These are phyloP conservation scores for Clostera curtula DNA, from an alignment of 2,888 invertebrate genomes.

Conservation along the genomic window DNA sequence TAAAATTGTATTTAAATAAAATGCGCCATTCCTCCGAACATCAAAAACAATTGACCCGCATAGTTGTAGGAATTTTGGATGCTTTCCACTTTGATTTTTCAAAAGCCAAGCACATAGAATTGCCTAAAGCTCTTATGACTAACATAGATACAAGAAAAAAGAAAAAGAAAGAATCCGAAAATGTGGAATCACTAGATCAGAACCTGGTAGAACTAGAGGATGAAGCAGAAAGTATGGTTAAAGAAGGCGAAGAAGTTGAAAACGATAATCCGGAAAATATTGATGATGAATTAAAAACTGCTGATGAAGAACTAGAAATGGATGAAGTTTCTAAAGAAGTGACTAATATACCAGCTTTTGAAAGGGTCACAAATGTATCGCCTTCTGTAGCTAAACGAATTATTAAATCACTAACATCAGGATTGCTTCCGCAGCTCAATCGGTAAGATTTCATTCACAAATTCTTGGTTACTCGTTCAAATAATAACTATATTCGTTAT, in stretches of 20 bases:
- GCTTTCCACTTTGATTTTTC: conserved; percentile 94
- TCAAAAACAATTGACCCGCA: conserved; percentile 88
- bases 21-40: conserved; percentile 81
- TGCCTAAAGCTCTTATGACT: conserved; percentile 46
- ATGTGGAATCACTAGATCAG: conserved; percentile 10
- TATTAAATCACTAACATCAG: conserved; percentile 79
- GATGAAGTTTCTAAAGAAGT: conserved; percentile 43
- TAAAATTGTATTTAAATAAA: conserved; percentile 87
- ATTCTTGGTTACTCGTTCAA: neutral
- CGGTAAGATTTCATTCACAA: conserved; percentile 47
- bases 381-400: conserved; percentile 85
- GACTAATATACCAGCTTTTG: conserved; percentile 47
- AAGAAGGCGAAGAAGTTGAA: conserved; percentile 17
- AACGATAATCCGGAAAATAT: conserved; percentile 35
- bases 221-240: conserved; percentile 18
- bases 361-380: conserved; percentile 73
- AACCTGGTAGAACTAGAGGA: conserved; percentile 21
- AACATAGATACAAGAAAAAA: conserved; percentile 31
- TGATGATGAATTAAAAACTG: conserved; percentile 46
- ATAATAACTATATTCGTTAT: neutral
- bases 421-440: conserved; percentile 87
- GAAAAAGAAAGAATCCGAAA: conserved; percentile 20
- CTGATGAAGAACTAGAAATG: conserved; percentile 49
- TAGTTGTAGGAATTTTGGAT: conserved; percentile 87
- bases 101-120: conserved; percentile 62